A percentile compares a stretch with the other conserved stretches of the same genome.
These are phyloP conservation scores for Poeciliopsis turneri DNA, from an alignment of 2,797 vertebrate genomes.

Conservation along the genomic window DNA sequence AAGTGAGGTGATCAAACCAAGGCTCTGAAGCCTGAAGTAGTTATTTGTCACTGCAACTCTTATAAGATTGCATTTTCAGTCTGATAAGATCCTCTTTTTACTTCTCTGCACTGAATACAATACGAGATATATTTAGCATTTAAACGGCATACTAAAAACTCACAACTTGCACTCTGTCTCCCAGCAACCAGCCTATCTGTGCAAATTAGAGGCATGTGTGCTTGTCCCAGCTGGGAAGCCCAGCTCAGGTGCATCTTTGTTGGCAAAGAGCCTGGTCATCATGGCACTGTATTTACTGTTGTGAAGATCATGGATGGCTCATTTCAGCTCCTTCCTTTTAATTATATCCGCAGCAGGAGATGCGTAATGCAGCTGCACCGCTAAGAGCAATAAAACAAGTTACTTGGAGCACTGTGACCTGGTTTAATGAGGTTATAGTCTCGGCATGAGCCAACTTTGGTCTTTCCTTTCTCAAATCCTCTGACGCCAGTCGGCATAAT, in stretches of 20 bases:
- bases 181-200: not conserved
- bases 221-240: not conserved
- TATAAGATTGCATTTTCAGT: too few species aligned
- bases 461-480: not conserved
- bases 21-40: conserved; percentile 1
- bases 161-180: not conserved
- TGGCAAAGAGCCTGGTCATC: not conserved
- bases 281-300: not conserved
- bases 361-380: not conserved
- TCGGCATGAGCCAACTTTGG: not conserved
- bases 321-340: not conserved
- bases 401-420: not conserved
- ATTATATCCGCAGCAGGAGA: not conserved
- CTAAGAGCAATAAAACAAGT: not conserved
- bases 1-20: not conserved
- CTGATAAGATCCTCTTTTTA: too few species aligned
- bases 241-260: not conserved
- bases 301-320: not conserved
- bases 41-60: not conserved
- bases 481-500: not conserved
- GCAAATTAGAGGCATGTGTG: not conserved
- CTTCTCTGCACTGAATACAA: not conserved
- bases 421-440: not conserved
- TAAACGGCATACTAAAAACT: not conserved
- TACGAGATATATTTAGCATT: not conserved